Percentiles rank a stretch among this genome's conserved stretches.
phyloP scores from a whole-genome alignment of 2,888 invertebrate species.

The Diadromus collaris region DNA sequence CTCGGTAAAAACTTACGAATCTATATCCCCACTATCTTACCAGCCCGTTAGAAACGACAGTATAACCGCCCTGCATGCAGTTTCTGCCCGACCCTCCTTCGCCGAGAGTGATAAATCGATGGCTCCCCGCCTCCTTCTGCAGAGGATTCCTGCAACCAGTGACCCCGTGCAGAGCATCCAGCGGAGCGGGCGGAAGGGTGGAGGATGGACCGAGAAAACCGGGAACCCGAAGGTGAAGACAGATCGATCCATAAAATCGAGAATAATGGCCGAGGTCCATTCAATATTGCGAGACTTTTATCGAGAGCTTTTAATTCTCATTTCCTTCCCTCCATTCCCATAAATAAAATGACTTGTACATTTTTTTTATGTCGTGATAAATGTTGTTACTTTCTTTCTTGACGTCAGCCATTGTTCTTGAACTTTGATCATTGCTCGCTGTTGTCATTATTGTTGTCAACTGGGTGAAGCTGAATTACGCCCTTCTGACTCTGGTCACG shows the following conservation, averaged over 20 bases:
- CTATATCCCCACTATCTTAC: constrained; percentile 61
- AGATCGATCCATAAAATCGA: constrained; percentile 59
- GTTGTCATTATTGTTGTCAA: too few species aligned
- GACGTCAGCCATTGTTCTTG: too few species aligned
- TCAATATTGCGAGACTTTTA: constrained; percentile 52
- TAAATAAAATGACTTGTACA: neutral
- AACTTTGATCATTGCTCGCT: too few species aligned
- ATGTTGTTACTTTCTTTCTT: neutral
- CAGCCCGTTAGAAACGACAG: constrained; percentile 54
- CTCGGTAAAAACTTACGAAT: constrained; percentile 52
- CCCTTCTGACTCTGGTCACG: neutral
- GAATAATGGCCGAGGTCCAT: constrained; percentile 52
- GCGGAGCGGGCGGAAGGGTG: neutral
- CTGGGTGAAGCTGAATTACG: too few species aligned
- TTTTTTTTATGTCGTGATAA: neutral
- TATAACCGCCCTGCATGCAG: constrained; percentile 55
- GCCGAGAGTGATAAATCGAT: constrained; percentile 63
- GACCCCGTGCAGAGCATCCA: constrained; percentile 52
- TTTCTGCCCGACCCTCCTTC: constrained; percentile 45
- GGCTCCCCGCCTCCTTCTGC: constrained; percentile 24
- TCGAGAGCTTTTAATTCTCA: constrained; percentile 33
- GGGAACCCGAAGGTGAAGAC: constrained; percentile 42
- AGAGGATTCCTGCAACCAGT: constrained; percentile 51
- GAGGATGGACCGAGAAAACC: constrained; percentile 31
- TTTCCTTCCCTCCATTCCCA: constrained; percentile 9